These are phyloP conservation scores for Gisinianus flammeolus DNA, from an alignment of 2,888 invertebrate genomes.

Conservation along the genomic window DNA sequence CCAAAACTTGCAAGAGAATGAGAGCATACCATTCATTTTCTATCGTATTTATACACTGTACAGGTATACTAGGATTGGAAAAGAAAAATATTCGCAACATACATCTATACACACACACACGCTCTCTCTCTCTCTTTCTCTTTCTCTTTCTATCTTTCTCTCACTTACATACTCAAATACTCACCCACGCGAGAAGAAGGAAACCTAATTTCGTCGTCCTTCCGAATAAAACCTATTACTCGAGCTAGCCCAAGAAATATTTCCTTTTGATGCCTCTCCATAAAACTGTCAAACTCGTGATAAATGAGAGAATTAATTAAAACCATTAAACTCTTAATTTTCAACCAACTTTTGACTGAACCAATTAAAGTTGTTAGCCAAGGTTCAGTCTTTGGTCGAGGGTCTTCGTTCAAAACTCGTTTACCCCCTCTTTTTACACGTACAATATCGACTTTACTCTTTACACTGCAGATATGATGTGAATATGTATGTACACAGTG, in stretches of 20 bases:
- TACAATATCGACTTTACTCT: too few relatives aligned
- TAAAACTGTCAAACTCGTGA: conserved; percentile 35
- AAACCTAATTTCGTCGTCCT: too few relatives aligned
- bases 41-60: too few relatives aligned
- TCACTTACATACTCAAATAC: not conserved
- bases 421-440: not conserved
- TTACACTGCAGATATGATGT: too few relatives aligned
- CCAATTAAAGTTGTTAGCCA: conserved; percentile 26
- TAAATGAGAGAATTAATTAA: conserved; percentile 39
- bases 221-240: too few relatives aligned
- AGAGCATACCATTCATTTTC: not conserved
- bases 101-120: not conserved
- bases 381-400: too few relatives aligned
- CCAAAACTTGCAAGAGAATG: not conserved
- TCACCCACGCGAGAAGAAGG: too few relatives aligned
- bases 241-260: not conserved
- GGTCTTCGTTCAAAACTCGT: not conserved
- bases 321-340: conserved; percentile 34
- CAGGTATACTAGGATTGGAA: too few relatives aligned
- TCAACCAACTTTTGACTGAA: conserved; percentile 17
- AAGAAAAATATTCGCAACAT: not conserved
- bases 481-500: too few relatives aligned
- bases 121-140: not conserved
- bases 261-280: conserved; percentile 23
- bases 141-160: not conserved